These are phyloP conservation scores for Hyperoplus lanceolatus DNA, from an alignment of 2,797 vertebrate genomes.

Conservation along the genomic window DNA sequence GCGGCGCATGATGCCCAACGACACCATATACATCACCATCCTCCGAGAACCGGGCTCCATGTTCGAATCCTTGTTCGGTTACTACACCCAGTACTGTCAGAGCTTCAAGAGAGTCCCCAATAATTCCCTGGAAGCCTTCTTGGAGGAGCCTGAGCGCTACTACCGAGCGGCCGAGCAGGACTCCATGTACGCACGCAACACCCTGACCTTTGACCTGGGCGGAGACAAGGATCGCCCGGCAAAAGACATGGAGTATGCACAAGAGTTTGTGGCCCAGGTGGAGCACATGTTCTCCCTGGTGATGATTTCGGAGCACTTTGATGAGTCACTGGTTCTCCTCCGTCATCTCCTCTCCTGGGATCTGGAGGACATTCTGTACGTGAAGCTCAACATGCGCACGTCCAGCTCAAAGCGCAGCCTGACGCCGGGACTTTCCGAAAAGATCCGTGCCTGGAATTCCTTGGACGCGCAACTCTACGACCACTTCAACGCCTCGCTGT, in stretches of 20 bases:
- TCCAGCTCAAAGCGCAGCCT: slow-evolving; percentile 83
- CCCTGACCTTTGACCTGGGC: slow-evolving; percentile 89
- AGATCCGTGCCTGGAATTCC: slow-evolving; percentile 88
- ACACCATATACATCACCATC: slow-evolving; percentile 89
- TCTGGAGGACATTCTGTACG: slow-evolving; percentile 89
- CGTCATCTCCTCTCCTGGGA: slow-evolving; percentile 90
- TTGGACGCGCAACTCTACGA: slow-evolving; percentile 88
- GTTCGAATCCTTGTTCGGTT: slow-evolving; percentile 92
- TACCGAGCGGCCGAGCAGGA: slow-evolving; percentile 86
- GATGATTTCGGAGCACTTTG: slow-evolving; percentile 92
- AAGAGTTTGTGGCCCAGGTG: slow-evolving; percentile 83
- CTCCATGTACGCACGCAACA: slow-evolving; percentile 90
- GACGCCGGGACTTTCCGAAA: slow-evolving; percentile 73
- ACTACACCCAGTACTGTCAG: slow-evolving; percentile 89
- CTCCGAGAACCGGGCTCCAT: slow-evolving; percentile 90
- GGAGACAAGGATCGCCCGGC: slow-evolving; percentile 86
- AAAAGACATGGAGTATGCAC: slow-evolving; percentile 77
- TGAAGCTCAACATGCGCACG: slow-evolving; percentile 90
- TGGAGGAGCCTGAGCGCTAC: slow-evolving; percentile 85
- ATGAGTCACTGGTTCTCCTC: slow-evolving; percentile 90
- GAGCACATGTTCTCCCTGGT: slow-evolving; percentile 89
- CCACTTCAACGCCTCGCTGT: slow-evolving; percentile 90
- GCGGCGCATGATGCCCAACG: slow-evolving; percentile 86
- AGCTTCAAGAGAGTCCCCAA: slow-evolving; percentile 90
- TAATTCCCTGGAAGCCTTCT: slow-evolving; percentile 87